Evolutionary conservation across 2,888 invertebrate genomes (phyloP), one percentile per base, ranked within the genome.

Genomic region (Tenthredo notha): DNA sequence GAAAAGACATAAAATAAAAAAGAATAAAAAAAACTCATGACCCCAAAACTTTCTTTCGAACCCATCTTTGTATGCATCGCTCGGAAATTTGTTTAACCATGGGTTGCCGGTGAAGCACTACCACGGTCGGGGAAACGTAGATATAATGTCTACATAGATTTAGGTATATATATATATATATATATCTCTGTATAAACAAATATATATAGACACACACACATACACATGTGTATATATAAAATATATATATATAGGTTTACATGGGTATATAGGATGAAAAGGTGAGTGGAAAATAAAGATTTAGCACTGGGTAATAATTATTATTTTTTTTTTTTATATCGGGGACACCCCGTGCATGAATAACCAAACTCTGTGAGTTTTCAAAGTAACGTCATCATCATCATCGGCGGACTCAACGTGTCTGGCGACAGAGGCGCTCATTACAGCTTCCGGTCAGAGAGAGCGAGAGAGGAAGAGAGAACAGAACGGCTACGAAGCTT

Each of bases 381-480:
- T 90, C 90, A 89, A 91, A 91, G 90, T 90, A 92, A 90, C 90
- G 89, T 91, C 91, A 91, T 92, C 90, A 91, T 92, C 90, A 88
- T 88, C 88, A 70, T 85, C 86, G 86, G 80, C 84, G 87, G 89
- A 89, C 87, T 87, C 89, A 88, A 87, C 88, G 90, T 89, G 91
- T 90, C 92, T 91, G 90, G 90, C 90, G 91, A 91, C 91, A 90
- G 91, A 91, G 91, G 90, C 91, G 90, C 92, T 92, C 92, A 92
- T 93, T 92, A 92, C 92, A 88, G 87, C 92, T 93, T 93, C 93
- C 93, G 93, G 92, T 91, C 90, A 88, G 89, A 85, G 85, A 84
- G 33, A 33, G 58, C 61, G 78, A 12, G 90, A 90, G 90, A 29
- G 61, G 15, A 47, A 84, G 29, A 84, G 58, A 77, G 72, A 84